Evolutionary conservation across 2,888 invertebrate species (phyloP).

Genomic region (Pheosia gnoma): DNA sequence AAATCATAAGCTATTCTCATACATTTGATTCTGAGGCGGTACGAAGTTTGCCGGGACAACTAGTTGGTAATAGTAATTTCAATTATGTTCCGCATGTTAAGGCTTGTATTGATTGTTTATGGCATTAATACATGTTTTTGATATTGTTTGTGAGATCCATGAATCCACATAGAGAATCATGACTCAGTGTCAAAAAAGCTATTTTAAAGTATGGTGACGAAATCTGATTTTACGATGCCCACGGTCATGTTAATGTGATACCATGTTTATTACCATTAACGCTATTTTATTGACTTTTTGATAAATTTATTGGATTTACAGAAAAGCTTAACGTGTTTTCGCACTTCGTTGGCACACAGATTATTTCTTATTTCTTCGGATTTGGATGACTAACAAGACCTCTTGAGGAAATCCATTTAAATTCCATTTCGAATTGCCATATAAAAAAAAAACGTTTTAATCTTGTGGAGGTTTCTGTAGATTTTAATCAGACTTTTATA

Average conservation of each 20-base stretch:
- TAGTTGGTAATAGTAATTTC: too few species aligned
- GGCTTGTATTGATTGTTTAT: too few species aligned
- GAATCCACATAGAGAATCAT: background rate
- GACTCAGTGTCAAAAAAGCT: slow-evolving; percentile 40
- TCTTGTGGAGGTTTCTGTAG: too few species aligned
- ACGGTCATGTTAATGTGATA: slow-evolving; percentile 57
- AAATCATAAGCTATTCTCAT: too few species aligned
- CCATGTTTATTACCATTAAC: slow-evolving; percentile 55
- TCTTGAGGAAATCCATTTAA: slow-evolving; percentile 29
- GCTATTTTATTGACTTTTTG: slow-evolving; percentile 46
- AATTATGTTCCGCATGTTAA: too few species aligned
- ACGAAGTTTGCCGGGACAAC: too few species aligned
- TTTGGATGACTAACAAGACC: slow-evolving; percentile 21
- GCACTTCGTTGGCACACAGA: slow-evolving; percentile 20
- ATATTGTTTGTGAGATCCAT: background rate
- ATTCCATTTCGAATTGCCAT: slow-evolving; percentile 24
- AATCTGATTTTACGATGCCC: slow-evolving; percentile 63
- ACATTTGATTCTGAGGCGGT: too few species aligned
- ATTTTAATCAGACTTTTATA: too few species aligned
- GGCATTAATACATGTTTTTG: background rate
- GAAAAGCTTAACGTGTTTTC: slow-evolving; percentile 27
- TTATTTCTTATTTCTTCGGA: slow-evolving; percentile 20
- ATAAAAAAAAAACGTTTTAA: background rate
- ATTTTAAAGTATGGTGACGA: slow-evolving; percentile 36
- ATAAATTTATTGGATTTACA: slow-evolving; percentile 45